phyloP scores from a whole-genome alignment of 1,140 invertebrate species.

The Megathymus violae region DNA sequence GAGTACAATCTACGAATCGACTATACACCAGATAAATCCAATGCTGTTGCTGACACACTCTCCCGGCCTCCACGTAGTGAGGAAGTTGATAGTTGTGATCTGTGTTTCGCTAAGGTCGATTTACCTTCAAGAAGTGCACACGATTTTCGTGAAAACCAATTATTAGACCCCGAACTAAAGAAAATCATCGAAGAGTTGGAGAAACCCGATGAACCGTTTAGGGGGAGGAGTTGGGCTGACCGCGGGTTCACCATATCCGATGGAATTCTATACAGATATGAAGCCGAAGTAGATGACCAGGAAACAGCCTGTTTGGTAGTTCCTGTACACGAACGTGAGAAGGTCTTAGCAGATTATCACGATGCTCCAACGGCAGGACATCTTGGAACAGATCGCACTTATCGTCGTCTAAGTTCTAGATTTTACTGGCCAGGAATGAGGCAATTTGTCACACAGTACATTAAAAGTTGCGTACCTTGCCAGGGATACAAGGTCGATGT shows the following conservation, averaged over 20 bases:
- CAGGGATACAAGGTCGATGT: conserved; percentile 37
- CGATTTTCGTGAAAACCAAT: conserved; percentile 41
- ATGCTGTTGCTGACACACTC: conserved; percentile 42
- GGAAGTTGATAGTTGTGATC: conserved; percentile 13
- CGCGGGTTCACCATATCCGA: conserved; percentile 30
- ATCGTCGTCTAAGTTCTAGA: not conserved
- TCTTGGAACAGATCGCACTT: conserved; percentile 49
- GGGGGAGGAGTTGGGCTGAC: conserved; percentile 34
- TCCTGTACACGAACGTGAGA: conserved; percentile 30
- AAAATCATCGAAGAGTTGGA: conserved; percentile 50
- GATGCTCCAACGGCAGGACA: conserved; percentile 53
- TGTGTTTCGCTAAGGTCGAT: conserved; percentile 33
- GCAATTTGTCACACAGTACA: conserved; percentile 38
- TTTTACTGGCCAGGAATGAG: conserved; percentile 54
- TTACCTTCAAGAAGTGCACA: conserved; percentile 23
- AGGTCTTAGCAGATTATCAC: conserved; percentile 48
- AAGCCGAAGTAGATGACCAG: conserved; percentile 23
- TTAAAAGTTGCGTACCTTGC: conserved; percentile 34
- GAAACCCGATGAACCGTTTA: conserved; percentile 25
- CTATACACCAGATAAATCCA: conserved; percentile 42
- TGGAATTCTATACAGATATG: conserved; percentile 29
- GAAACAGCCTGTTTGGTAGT: conserved; percentile 49
- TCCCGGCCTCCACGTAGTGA: conserved; percentile 19
- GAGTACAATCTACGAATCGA: conserved; percentile 49
- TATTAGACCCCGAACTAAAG: conserved; percentile 39